Evolutionary conservation across 2,113 vertebrate genomes (phyloP), one percentile per base, ranked within the genome.

Genomic region (Choloepus hoffmanni): DNA sequence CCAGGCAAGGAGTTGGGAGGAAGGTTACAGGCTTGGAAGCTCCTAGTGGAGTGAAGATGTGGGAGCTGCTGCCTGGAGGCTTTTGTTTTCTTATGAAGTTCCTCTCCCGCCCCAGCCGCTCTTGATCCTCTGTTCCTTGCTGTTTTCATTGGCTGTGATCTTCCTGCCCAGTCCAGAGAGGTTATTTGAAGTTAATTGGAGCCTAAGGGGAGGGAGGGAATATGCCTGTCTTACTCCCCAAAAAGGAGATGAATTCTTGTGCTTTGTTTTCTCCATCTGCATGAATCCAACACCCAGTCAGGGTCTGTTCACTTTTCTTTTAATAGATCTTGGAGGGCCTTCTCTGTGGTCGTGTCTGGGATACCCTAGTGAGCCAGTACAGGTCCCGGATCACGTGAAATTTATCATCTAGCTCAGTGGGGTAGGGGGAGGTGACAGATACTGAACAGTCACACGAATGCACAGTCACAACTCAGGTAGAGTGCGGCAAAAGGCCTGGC

Each of bases 361-460:
- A 33, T 40, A 12, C 70, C 24, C 24, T 9, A 18, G 55, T 33
- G 63, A 67, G 14, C 67, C 21, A 28, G 48, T 4, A 13, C 28
- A 10, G 58, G 43, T 11, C 26, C 48, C 68, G 60, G 36, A 28
- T 58, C 30, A n/a, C 5, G 2, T 12, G 77, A 84, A 14, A 33
- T 58, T 40, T 36, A 26, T 28, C 24, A 53, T 19, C 7, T 1
- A 33, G 60, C 15, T 1, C 43, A 45, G 43, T 45, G 43, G 43
- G 43, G 43, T 45, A 7, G 43, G 33, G 83, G 53, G 85, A 84
- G 70, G 7, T 45, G 43, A 50, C 15, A 19, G 73, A 77, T n/a
- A 1, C 0, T 3, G 55, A 50, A 55, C 13, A 3, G 11, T 2
- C 2, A 1, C 13, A 24, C 14, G 13, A 65, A 13, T 55, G 48